Conservation (phyloP, 2,113 vertebrate genomes). For the Plotosus lineatus region DNA sequence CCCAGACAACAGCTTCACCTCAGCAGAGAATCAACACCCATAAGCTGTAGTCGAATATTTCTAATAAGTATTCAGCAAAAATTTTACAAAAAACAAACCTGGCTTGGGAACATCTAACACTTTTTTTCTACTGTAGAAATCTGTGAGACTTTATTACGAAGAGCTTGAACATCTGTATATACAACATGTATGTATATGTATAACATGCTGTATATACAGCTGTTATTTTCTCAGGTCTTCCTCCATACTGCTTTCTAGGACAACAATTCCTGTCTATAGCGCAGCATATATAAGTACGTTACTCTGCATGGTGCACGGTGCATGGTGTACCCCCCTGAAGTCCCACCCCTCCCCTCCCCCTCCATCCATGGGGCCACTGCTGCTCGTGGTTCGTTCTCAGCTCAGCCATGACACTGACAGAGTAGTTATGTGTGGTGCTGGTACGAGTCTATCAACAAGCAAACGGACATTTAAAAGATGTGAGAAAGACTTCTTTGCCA, state of each 20-base stretch:
- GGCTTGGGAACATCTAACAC: neutral
- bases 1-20: too few species aligned
- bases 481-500: constrained; percentile 28
- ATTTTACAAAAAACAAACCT: neutral
- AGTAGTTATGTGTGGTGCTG: constrained; percentile 18
- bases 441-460: constrained; percentile 1
- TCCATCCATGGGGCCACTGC: neutral
- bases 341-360: neutral
- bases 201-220: neutral
- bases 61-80: too few species aligned
- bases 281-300: neutral
- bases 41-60: neutral
- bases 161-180: neutral
- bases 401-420: neutral
- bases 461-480: constrained; percentile 16
- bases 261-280: neutral
- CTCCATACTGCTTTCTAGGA: neutral
- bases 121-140: neutral
- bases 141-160: neutral
- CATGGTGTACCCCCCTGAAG: neutral
- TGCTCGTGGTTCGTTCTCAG: neutral
- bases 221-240: neutral
- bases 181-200: too few species aligned
- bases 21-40: too few species aligned
- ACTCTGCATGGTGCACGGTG: neutral